Base-by-base conservation (phyloP, 2,888 invertebrate genomes). In the Sphaeridia pumilis region DNA sequence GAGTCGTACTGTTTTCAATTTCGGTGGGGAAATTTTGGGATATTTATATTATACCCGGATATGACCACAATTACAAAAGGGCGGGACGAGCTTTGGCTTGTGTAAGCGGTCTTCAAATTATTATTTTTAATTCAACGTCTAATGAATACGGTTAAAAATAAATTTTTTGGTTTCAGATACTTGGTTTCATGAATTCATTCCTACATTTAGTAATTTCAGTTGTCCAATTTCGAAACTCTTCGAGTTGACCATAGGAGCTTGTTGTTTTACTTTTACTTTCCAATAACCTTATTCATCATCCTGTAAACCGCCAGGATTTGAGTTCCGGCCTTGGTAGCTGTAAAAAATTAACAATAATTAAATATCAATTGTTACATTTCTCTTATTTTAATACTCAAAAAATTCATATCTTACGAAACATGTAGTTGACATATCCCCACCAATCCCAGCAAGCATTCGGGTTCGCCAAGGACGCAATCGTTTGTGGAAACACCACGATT, bases 371-470 rank as follows among this genome's bases (percentile, higher is more conserved):
- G n/a, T n/a, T n/a, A n/a, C n/a, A n/a, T n/a, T n/a, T n/a, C n/a
- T n/a, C n/a, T n/a, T n/a, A n/a, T n/a, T n/a, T n/a, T n/a, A n/a
- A n/a, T n/a, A n/a, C n/a, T n/a, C n/a, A n/a, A n/a, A n/a, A 17
- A 17, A 21, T 24, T 34, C 14, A 7, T 14, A 28, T 51, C 58
- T 57, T 56, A 58, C 58, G 58, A 46, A 55, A 61, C 47, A 47
- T 50, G 24, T 25, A 17, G 48, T 56, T 61, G 28, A 58, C 45
- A 36, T 61, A 61, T 31, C 56, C 58, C 56, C 56, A 62, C 64
- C 64, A 64, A 43, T 64, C 61, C 60, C 60, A 63, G 38, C 63
- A 63, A 17, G 56, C 56, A 17, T 56, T 47, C n/a, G 57, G 58
- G 38, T 63, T 63, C 3, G 17, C n/a, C 22, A 42, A 25, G 14